Evolutionary conservation across 2,113 vertebrate species (phyloP).

Genomic region (Rhinogobius similis): DNA sequence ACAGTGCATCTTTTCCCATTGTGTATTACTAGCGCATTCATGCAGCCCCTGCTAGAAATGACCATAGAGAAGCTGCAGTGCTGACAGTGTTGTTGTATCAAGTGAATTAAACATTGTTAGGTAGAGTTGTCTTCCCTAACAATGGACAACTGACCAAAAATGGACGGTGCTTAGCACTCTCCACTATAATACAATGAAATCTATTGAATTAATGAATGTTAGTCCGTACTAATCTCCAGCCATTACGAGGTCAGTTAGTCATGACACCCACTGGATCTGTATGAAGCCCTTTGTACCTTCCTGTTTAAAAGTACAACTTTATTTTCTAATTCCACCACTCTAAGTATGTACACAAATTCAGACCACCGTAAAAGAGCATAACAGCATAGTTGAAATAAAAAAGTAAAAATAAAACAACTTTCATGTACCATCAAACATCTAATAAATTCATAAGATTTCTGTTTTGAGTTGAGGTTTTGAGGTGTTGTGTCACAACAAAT

Average conservation of each 20-base stretch:
- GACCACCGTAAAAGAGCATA: constrained; percentile 32
- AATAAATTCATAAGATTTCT: neutral
- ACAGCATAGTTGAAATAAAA: neutral
- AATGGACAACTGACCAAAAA: constrained; percentile 44
- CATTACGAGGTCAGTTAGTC: constrained; percentile 44
- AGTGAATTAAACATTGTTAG: constrained; percentile 49
- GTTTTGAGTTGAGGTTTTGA: neutral
- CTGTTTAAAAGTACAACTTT: constrained; percentile 36
- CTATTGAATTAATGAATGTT: neutral
- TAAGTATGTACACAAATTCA: constrained; percentile 35
- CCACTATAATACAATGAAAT: neutral
- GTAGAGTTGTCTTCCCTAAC: constrained; percentile 37
- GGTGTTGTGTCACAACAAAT: neutral
- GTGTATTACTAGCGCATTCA: constrained; percentile 38
- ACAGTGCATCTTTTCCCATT: constrained; percentile 56
- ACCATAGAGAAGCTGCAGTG: constrained; percentile 38
- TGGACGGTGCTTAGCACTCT: constrained; percentile 43
- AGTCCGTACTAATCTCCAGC: constrained; percentile 48
- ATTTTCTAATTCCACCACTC: constrained; percentile 24
- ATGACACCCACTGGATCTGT: constrained; percentile 42
- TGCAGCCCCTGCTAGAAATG: constrained; percentile 47
- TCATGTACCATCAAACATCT: neutral
- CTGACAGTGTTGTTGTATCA: constrained; percentile 47
- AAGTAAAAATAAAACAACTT: neutral
- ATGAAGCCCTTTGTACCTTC: constrained; percentile 59